A percentile compares a stretch with the other conserved stretches of the same genome.
Conservation (phyloP, 1,140 invertebrate species). For the Ganaspis sp. region DNA sequence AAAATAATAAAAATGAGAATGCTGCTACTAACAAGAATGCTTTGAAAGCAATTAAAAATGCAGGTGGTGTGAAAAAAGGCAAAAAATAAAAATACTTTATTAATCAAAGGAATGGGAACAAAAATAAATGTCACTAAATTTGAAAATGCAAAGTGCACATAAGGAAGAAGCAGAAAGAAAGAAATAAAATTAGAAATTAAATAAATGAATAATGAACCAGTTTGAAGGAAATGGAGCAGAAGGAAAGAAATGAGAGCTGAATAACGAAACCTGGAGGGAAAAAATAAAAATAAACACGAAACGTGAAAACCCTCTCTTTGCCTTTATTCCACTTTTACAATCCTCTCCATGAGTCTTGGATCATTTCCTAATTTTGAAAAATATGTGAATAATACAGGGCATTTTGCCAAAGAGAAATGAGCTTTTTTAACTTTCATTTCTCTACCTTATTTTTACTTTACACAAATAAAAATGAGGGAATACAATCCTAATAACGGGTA, state of each 20-base stretch:
- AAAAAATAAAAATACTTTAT: neutral
- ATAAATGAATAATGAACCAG: conserved; percentile 19
- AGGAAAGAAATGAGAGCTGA: conserved; percentile 19
- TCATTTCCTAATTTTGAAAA: conserved; percentile 12
- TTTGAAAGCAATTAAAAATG: neutral
- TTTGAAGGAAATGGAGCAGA: conserved; percentile 19
- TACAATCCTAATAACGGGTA: too few relatives aligned
- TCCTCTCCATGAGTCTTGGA: neutral
- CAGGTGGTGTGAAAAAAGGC: neutral
- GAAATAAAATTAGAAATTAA: neutral
- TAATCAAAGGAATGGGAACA: neutral
- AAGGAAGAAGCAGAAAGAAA: neutral
- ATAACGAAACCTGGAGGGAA: neutral
- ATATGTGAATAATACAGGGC: neutral
- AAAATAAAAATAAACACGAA: conserved; percentile 17
- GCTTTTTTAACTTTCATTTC: neutral
- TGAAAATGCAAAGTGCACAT: neutral
- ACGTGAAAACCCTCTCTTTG: neutral
- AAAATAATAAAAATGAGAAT: neutral
- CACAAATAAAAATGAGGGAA: too few relatives aligned
- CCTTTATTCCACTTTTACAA: neutral
- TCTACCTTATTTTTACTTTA: too few relatives aligned
- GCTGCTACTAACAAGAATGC: neutral
- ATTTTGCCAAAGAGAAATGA: neutral
- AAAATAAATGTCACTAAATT: conserved; percentile 6